Evolutionary conservation across 2,113 vertebrate genomes (phyloP), one percentile per base, ranked within the genome.

Genomic region (Ochotona princeps): DNA sequence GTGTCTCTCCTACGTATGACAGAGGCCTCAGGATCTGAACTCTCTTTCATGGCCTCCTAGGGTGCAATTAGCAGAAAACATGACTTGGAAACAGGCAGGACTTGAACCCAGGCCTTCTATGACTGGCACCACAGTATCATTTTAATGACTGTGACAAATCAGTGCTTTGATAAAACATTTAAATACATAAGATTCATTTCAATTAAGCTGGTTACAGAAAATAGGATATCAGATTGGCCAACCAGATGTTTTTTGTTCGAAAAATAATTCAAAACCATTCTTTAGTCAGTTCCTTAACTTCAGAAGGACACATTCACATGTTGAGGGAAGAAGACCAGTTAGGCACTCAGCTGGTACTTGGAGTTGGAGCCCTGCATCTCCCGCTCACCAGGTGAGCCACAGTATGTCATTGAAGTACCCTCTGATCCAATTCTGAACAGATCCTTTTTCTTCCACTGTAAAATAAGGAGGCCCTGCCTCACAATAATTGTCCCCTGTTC

Each of bases 131-230:
- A 57, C 14, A 57, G 54, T 17, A 14, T 18, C 4, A 18, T 57
- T 57, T 57, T 57, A 57, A 57, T 18, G 18, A 18, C 9, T 18
- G 38, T 44, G 54, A 57, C 54, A 57, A 57, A 57, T 57, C 18
- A 18, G 54, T 57, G 54, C 54, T 18, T 57, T 57, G 54, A 57
- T 57, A 57, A 57, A 57, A 18, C 20, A 49, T 70, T 79, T 76
- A 60, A 89, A 75, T 26, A 78, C 7, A 72, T 23, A 79, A n/a
- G 10, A 63, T 74, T 82, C 15, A 15, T 93, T 82, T 92, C 54
- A 66, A 65, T 82, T 51, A 75, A 85, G 61, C 23, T 94, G 23
- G 1, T 74, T 90, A 15, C 92, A 86, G 23, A n/a, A 35, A 93
- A 72, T 44, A 89, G 51, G 18, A 70, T 15, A 12, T 51, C 69